Base-by-base conservation (phyloP, 2,888 invertebrate genomes). In the Frankliniella intonsa region DNA sequence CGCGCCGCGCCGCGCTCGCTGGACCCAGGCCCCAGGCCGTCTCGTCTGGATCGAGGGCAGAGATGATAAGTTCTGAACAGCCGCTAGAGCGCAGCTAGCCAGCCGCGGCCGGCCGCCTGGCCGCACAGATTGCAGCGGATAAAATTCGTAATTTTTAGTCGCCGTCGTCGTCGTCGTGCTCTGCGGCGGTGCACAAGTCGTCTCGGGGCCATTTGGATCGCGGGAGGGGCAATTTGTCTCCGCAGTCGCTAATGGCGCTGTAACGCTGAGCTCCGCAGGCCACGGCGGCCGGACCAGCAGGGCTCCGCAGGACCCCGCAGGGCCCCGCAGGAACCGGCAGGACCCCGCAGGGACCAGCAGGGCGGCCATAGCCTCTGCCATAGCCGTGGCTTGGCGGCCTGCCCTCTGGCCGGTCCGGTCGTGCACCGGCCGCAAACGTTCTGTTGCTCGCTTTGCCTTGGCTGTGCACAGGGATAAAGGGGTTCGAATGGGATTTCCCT, bases 251-350 rank as follows among this genome's bases (percentile, higher is more conserved):
- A 76, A 76, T 76, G 69, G 69, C 8, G 22, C 69, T 25, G 69
- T 76, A 76, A 76, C 69, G 69, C 69, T 76, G 69, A 76, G 69
- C 69, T 76, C 25, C 12, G 69, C 69, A 76, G 69, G 69, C n/a
- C 11, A 19, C 69, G 69, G 69, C 69, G 69, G 69, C 69, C 7
- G 25, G 69, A 12, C 69, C 69, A 7, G 62, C 62, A 19, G 62
- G 38, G 19, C 62, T 62, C 62, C 62, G 62, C 62, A 62, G 62
- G 62, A 17, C 14, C 14, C 62, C 14, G 62, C 62, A 62, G 62
- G 62, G 17, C 55, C 5, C 38, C 38, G 55, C 17, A 17, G 14
- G 55, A 8, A 2, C 7, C 17, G 1, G 14, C 55, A 55, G 55
- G 17, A 8, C 38, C 5, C 38, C 38, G 38, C 38, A 38, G 38